Conservation (phyloP, 2,888 invertebrate species). For the Lasioglossum malachurum region DNA sequence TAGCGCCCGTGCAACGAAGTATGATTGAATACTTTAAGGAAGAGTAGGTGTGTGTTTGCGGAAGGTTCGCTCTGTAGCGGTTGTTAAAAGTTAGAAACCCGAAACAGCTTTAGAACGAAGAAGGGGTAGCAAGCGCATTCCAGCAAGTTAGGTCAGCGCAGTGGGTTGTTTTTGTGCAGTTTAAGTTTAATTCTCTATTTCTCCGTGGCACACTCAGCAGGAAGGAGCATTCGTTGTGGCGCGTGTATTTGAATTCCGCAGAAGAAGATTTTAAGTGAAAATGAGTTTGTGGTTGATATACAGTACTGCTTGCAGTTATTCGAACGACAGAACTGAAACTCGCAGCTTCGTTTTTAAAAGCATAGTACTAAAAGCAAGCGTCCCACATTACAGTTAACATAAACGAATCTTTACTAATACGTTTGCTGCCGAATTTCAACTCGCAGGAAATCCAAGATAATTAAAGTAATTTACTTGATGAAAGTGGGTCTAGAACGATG, state of each 20-base stretch:
- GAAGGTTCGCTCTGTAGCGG: background rate
- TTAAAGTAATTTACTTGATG: background rate
- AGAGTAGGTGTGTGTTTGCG: background rate
- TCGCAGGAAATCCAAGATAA: background rate
- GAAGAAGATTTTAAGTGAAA: background rate
- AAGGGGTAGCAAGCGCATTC: background rate
- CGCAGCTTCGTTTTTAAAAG: background rate
- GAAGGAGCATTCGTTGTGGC: background rate
- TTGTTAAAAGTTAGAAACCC: slow-evolving; percentile 1
- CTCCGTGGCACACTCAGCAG: background rate
- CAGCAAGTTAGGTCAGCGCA: background rate
- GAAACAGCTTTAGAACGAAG: background rate
- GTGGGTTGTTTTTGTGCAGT: background rate
- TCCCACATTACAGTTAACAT: background rate
- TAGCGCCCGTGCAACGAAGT: background rate
- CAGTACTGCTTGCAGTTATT: background rate
- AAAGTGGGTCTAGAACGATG: background rate
- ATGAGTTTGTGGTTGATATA: background rate
- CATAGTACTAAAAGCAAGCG: background rate
- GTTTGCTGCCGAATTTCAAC: background rate
- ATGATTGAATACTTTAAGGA: background rate
- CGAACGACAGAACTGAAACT: background rate
- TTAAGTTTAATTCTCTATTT: slow-evolving; percentile 1
- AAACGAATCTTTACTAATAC: background rate
- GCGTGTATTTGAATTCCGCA: background rate